Base-by-base conservation (phyloP, 2,888 invertebrate species). In the Tipula confusa region DNA sequence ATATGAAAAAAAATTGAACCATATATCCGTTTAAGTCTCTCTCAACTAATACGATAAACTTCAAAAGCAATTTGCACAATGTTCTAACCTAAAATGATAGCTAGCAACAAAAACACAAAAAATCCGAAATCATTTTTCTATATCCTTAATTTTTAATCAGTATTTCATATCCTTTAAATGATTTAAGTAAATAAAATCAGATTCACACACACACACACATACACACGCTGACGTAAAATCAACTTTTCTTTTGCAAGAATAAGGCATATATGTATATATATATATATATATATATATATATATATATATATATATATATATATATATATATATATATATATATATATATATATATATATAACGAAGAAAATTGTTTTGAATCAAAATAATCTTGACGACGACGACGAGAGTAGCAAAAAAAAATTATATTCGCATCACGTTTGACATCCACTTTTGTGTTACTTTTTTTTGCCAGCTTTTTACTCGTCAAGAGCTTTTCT, bases 121-220 rank as follows among this genome's bases (percentile, higher is more conserved):
- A 64, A 24, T n/a, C n/a, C n/a, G 24, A 9, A 64, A 64, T 64
- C 64, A 24, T 64, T 64, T 64, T 64, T 64, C 64, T 64, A 64
- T 64, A 64, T 64, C 24, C 64, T 64, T 64, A 64, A 64, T 64
- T 64, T 64, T 64, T 64, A 64, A 64, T 64, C 64, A 64, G 64
- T 64, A 64, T 64, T 64, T 64, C 24, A 64, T 64, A 64, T 64
- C 64, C 64, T 64, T 64, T 64, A 64, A 64, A 64, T 64, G 64
- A 64, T 64, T 64, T 64, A 64, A 64, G 64, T 64, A 64, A 64
- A 64, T 64, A 64, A 64, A 64, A 64, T 64, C 64, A 64, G 64
- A 24, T 64, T 24, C 64, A 64, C 18, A 64, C 24, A 24, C 48
- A 48, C 48, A 24, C 24, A 64, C 24, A 24, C 24, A 64, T 13